A percentile compares a stretch with the other conserved stretches of the same genome.
These are phyloP conservation scores for Panthera uncia DNA, from an alignment of 2,113 vertebrate genomes.

Conservation along the genomic window DNA sequence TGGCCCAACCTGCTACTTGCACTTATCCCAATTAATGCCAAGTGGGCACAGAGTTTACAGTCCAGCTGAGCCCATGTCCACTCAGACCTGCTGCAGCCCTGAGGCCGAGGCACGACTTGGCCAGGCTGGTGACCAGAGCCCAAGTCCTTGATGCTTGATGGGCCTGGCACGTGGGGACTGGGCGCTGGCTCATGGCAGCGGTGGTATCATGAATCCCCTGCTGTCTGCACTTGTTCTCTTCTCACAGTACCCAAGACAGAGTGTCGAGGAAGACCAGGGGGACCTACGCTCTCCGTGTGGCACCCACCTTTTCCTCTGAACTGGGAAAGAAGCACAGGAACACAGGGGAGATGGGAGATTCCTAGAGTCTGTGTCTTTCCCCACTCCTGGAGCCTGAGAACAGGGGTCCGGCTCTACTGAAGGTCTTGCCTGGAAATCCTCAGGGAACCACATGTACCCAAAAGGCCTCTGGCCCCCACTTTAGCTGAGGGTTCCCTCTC, in stretches of 20 bases:
- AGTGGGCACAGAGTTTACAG: not conserved
- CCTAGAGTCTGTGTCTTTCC: not conserved
- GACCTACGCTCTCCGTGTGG: not conserved
- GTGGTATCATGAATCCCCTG: not conserved
- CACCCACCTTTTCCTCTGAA: not conserved
- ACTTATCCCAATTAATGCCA: not conserved
- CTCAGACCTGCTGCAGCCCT: not conserved
- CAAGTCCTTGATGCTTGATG: too few relatives aligned
- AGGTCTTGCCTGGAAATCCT: not conserved
- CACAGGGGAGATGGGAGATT: not conserved
- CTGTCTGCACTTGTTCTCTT: not conserved
- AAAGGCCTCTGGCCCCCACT: not conserved
- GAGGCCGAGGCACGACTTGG: not conserved
- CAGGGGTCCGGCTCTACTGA: not conserved
- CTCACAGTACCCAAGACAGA: not conserved
- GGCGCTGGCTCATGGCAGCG: not conserved
- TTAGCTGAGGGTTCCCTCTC: not conserved
- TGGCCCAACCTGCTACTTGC: not conserved
- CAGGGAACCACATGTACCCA: too few relatives aligned
- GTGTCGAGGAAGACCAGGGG: not conserved
- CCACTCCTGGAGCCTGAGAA: too few relatives aligned
- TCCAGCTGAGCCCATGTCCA: not conserved
- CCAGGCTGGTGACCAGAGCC: not conserved
- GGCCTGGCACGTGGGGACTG: not conserved
- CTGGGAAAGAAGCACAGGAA: not conserved